Conservation (phyloP, 2,888 invertebrate genomes). For the Hypena proboscidalis region DNA sequence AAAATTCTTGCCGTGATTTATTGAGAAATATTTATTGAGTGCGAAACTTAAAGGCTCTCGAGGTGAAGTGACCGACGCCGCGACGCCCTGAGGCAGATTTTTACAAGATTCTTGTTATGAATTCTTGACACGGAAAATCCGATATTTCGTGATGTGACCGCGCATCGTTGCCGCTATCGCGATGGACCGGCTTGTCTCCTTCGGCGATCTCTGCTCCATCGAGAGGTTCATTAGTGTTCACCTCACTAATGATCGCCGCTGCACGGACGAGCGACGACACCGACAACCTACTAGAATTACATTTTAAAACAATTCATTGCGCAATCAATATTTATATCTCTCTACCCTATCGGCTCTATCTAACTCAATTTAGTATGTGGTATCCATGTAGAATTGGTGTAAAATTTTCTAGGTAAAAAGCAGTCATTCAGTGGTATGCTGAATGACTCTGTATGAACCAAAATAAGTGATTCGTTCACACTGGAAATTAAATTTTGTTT, state of each 20-base stretch:
- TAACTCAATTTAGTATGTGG: too few relatives aligned
- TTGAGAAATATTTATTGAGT: conserved; percentile 13
- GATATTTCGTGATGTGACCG: conserved; percentile 54
- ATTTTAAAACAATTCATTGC: conserved; percentile 40
- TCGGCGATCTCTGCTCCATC: conserved; percentile 60
- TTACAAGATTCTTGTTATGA: conserved; percentile 39
- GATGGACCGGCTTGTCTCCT: conserved; percentile 53
- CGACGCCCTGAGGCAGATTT: conserved; percentile 23
- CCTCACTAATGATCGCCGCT: conserved; percentile 71
- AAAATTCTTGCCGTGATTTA: conserved; percentile 9
- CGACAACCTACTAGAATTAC: conserved; percentile 42
- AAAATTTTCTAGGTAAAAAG: neutral
- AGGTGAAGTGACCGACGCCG: conserved; percentile 21
- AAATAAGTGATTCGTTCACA: too few relatives aligned
- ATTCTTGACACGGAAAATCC: conserved; percentile 47
- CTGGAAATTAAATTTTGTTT: neutral
- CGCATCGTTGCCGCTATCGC: conserved; percentile 49
- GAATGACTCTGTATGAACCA: too few relatives aligned
- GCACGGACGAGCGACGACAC: conserved; percentile 41
- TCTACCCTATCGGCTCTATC: too few relatives aligned
- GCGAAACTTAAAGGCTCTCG: conserved; percentile 19
- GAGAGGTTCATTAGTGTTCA: conserved; percentile 77
- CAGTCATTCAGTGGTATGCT: neutral
- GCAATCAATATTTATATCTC: too few relatives aligned
- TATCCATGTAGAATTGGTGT: neutral